These are phyloP conservation scores for Hesperophylax magnus DNA, from an alignment of 1,140 invertebrate genomes.

Conservation along the genomic window DNA sequence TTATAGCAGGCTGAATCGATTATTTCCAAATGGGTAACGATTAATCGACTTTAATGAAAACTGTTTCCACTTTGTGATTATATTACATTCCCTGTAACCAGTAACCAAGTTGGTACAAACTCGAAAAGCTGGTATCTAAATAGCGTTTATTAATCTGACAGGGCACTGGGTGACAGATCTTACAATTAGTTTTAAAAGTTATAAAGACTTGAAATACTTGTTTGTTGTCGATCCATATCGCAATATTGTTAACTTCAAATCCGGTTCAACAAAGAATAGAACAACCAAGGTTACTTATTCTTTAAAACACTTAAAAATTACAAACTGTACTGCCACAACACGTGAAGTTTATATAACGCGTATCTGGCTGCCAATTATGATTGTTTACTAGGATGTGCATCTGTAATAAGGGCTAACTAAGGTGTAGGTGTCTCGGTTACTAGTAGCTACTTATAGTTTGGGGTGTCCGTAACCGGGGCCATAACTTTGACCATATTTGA, in stretches of 20 bases:
- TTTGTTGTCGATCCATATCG: too few species aligned
- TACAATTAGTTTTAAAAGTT: too few species aligned
- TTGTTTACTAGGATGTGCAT: conserved; percentile 6
- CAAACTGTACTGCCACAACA: background rate
- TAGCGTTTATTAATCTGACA: too few species aligned
- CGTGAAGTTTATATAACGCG: background rate
- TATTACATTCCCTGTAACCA: background rate
- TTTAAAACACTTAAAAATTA: too few species aligned
- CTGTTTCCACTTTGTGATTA: background rate
- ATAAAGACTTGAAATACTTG: too few species aligned
- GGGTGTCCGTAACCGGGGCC: conserved; percentile 4
- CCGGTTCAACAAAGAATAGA: too few species aligned
- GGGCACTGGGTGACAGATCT: too few species aligned
- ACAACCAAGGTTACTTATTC: too few species aligned
- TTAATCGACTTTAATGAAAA: background rate
- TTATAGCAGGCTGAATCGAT: background rate
- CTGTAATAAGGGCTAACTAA: background rate
- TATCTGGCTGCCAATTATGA: background rate
- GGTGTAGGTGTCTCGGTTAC: background rate
- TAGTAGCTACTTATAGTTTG: background rate
- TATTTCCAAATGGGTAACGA: background rate
- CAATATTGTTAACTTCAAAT: too few species aligned
- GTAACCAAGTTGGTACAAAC: too few species aligned
- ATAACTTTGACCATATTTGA: conserved; percentile 26
- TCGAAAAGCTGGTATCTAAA: too few species aligned